A percentile compares a stretch with the other conserved stretches of the same genome.
Conservation (phyloP, 92 coral and sea anemone species). For the Chrysogorgia sp. region DNA sequence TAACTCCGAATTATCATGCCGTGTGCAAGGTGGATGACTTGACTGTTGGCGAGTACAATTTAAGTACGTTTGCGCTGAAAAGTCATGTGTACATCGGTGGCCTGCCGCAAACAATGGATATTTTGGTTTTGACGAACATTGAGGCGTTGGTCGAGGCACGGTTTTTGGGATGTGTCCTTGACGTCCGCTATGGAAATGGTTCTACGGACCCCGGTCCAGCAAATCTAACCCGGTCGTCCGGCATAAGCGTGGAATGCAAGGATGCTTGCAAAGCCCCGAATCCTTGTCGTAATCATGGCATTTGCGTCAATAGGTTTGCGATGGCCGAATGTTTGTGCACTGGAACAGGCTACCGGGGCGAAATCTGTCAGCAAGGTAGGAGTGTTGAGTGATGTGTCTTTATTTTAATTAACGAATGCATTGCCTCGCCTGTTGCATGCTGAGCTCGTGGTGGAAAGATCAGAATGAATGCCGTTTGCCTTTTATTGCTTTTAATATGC, state of each 20-base stretch:
- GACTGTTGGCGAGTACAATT: slow-evolving; percentile 2
- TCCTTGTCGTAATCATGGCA: slow-evolving; percentile 28
- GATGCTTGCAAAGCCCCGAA: slow-evolving; percentile 32
- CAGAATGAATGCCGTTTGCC: too few relatives aligned
- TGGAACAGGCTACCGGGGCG: slow-evolving; percentile 24
- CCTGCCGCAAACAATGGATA: slow-evolving; percentile 5
- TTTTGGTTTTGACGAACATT: background rate
- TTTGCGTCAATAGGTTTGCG: slow-evolving; percentile 33
- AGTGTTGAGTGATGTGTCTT: slow-evolving; percentile 8
- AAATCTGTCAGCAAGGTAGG: slow-evolving; percentile 22
- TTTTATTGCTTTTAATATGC: background rate
- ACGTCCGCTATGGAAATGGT: background rate
- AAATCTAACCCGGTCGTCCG: background rate
- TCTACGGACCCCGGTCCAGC: slow-evolving; percentile 1
- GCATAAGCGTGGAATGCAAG: slow-evolving; percentile 14
- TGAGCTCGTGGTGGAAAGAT: background rate
- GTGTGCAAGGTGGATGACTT: slow-evolving; percentile 6
- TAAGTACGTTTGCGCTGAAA: slow-evolving; percentile 3
- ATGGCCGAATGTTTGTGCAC: slow-evolving; percentile 36
- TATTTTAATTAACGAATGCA: slow-evolving; percentile 1
- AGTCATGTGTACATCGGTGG: slow-evolving; percentile 30
- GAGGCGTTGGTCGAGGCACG: background rate
- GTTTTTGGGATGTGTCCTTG: slow-evolving; percentile 31
- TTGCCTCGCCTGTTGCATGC: background rate
- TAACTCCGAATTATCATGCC: slow-evolving; percentile 23